These are phyloP conservation scores for Pogonus chalceus DNA, from an alignment of 1,140 invertebrate genomes.

Conservation along the genomic window DNA sequence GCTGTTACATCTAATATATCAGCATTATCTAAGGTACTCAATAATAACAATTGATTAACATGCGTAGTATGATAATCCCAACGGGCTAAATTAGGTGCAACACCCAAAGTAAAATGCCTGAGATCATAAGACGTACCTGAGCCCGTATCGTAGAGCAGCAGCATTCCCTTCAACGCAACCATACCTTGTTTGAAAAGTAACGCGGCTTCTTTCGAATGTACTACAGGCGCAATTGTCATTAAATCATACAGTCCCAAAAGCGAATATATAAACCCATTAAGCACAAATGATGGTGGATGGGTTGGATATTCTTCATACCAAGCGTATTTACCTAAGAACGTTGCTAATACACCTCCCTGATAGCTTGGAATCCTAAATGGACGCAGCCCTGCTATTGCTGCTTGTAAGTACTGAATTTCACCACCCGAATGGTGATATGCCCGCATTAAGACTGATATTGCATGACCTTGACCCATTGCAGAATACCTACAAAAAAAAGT, in stretches of 20 bases:
- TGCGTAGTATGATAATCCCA: conserved; percentile 99
- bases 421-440: conserved; percentile 76
- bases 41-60: conserved; percentile 86
- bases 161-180: conserved; percentile 76
- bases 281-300: conserved; percentile 84
- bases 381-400: conserved; percentile 68
- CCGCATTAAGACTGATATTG: conserved; percentile 82
- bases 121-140: conserved; percentile 95
- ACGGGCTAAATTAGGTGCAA: conserved; percentile 81
- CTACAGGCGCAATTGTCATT: conserved; percentile 53
- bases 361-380: conserved; percentile 64
- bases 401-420: conserved; percentile 63
- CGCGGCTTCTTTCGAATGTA: conserved; percentile 53
- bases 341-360: conserved; percentile 73
- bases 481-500: conserved; percentile 66
- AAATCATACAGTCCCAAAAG: conserved; percentile 93
- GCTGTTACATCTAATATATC: conserved; percentile 75
- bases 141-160: conserved; percentile 91
- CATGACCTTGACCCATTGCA: conserved; percentile 96
- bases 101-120: conserved; percentile 78
- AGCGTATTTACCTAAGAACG: conserved; percentile 69
- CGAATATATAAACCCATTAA: conserved; percentile 98
- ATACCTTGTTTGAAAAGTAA: conserved; percentile 79
- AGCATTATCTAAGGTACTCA: conserved; percentile 80
- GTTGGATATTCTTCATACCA: conserved; percentile 99